Evolutionary conservation across 2,888 invertebrate species (phyloP).

Genomic region (Nezara viridula): DNA sequence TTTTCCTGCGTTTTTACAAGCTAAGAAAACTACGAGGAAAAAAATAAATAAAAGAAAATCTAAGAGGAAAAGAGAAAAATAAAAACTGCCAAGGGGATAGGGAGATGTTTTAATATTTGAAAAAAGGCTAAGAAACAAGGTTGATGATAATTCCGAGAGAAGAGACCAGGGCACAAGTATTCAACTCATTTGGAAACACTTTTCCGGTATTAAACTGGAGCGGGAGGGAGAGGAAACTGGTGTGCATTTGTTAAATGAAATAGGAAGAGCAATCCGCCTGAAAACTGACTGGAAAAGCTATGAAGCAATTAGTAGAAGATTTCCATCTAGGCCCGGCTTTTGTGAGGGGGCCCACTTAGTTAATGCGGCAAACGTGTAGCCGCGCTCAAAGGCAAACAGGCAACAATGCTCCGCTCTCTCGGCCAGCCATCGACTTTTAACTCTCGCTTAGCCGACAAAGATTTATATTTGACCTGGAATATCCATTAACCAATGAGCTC

Average conservation of each 20-base stretch:
- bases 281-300: slow-evolving; percentile 60
- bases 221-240: neutral
- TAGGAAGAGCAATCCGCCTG: slow-evolving; percentile 62
- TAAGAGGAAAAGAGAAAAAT: neutral
- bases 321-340: slow-evolving; percentile 45
- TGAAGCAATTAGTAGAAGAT: slow-evolving; percentile 58
- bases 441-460: slow-evolving; percentile 21
- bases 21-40: neutral
- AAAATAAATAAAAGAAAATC: neutral
- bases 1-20: neutral
- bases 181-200: slow-evolving; percentile 52
- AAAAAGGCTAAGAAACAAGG: slow-evolving; percentile 55
- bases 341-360: slow-evolving; percentile 62
- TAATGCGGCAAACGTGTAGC: slow-evolving; percentile 64
- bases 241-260: slow-evolving; percentile 64
- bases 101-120: slow-evolving; percentile 53
- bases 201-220: slow-evolving; percentile 55
- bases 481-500: slow-evolving; percentile 56
- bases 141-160: slow-evolving; percentile 53
- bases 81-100: slow-evolving; percentile 32
- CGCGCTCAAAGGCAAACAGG: slow-evolving; percentile 32
- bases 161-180: neutral
- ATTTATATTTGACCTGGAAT: slow-evolving; percentile 39
- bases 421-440: neutral
- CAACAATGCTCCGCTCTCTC: neutral